Conservation (phyloP, 2,113 vertebrate genomes). For the Gallinago media region DNA sequence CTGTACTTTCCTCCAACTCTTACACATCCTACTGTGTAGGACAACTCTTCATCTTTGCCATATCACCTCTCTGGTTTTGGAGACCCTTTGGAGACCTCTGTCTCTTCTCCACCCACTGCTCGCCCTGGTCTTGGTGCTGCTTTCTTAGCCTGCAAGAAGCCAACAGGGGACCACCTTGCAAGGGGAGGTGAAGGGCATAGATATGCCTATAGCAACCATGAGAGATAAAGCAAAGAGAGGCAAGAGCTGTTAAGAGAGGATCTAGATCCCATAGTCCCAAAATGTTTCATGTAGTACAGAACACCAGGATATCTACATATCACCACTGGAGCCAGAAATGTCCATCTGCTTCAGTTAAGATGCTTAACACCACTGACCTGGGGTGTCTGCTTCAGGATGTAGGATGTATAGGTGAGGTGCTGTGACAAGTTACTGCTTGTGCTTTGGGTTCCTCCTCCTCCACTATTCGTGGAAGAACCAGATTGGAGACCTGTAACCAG, state of each 20-base stretch:
- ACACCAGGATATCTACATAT: not conserved
- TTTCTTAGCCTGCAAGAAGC: not conserved
- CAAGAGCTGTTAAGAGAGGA: not conserved
- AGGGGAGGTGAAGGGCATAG: not conserved
- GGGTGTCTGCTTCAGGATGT: constrained; percentile 97
- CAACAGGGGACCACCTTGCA: not conserved
- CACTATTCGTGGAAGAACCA: constrained; percentile 72
- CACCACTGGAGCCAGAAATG: not conserved
- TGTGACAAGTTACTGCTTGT: constrained; percentile 86
- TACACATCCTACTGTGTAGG: not conserved
- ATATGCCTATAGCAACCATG: not conserved
- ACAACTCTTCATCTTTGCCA: not conserved
- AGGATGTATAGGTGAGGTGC: constrained; percentile 96
- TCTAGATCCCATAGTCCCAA: not conserved
- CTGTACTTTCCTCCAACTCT: not conserved
- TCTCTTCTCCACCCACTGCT: not conserved
- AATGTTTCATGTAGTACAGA: not conserved
- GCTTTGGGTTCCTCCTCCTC: constrained; percentile 76
- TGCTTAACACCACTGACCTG: constrained; percentile 74
- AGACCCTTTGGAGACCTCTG: not conserved
- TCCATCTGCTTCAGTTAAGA: not conserved
- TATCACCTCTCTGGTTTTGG: not conserved
- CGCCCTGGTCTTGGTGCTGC: not conserved
- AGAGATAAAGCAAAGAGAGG: not conserved
- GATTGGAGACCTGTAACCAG: constrained; percentile 88